Evolutionary conservation across 1,140 invertebrate genomes (phyloP), one percentile per base, ranked within the genome.

Genomic region (Mercenaria mercenaria): DNA sequence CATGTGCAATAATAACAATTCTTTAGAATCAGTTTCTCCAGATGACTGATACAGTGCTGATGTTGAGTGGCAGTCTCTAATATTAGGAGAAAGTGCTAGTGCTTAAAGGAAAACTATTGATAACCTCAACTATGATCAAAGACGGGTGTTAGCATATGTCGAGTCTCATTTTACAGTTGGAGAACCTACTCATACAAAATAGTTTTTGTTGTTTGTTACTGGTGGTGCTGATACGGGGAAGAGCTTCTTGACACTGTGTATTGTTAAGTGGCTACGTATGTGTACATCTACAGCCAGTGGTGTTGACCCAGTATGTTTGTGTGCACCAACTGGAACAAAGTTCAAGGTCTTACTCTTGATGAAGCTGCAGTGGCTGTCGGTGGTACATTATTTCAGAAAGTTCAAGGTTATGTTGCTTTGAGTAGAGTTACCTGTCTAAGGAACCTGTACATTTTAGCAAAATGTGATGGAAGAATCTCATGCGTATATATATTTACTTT

Each of bases 351-450:
- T 11, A 67, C 79, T 0, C 37, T 83, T 37, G 80, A 89, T 23
- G 32, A 34, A 26, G 69, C 47, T 32, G 79, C 50, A 43, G 32
- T 83, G 37, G 26, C 47, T 64, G 56, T 89, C n/a, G 80, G 69
- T 18, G 15, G 39, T 15, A 47, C 79, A n/a, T 18, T 89, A n/a
- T 89, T 89, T 76, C 23, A 69, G 20, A 81, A 50, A 41, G 87
- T 59, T 1, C 87, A 81, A 43, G 3, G 77, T 41, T 89, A 89
- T 89, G 87, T 89, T 23, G 87, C 64, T 15, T 52, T 89, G 10
- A 81, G 77, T 43, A 89, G 87, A 76, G 87, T 89, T 43, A 61
- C 61, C 15, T 41, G 47, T 20, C 37, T 80, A 39, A 6, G 80
- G 34, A 69, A 81, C 37, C 32, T 88, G 20, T 81, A 59, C 32